phyloP scores from a whole-genome alignment of 2,888 invertebrate genomes.

The Eilema depressum region DNA sequence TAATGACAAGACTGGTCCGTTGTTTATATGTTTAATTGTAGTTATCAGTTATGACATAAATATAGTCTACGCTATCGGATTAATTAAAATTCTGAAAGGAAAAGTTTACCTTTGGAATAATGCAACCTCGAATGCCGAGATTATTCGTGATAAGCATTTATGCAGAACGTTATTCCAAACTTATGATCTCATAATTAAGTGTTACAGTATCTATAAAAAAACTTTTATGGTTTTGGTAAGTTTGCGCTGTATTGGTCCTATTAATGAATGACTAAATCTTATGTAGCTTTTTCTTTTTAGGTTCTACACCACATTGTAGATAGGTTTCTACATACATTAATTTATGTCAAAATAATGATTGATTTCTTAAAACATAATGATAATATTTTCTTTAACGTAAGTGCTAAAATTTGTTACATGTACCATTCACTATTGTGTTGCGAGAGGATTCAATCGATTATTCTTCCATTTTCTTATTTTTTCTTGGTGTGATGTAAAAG shows the following conservation, averaged over 20 bases:
- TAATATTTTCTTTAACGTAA: neutral
- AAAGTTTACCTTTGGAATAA: slow-evolving; percentile 20
- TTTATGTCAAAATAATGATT: neutral
- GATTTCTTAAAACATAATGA: neutral
- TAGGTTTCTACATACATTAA: neutral
- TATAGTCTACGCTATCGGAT: slow-evolving; percentile 18
- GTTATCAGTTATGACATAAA: slow-evolving; percentile 11
- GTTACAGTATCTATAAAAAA: neutral
- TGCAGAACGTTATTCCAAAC: slow-evolving; percentile 1
- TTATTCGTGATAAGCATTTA: neutral
- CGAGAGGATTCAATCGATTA: too few relatives aligned
- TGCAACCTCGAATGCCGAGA: neutral
- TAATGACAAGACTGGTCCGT: neutral
- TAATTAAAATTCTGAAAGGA: slow-evolving; percentile 21
- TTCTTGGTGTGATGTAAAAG: too few relatives aligned
- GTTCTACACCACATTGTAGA: neutral
- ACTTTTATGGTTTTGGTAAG: slow-evolving; percentile 16
- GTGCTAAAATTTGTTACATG: neutral
- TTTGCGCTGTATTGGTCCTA: neutral
- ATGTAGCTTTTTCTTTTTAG: neutral
- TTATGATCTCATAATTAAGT: slow-evolving; percentile 6
- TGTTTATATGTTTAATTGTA: neutral
- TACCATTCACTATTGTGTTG: too few relatives aligned
- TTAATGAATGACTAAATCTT: neutral
- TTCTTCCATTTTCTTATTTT: too few relatives aligned